Evolutionary conservation across 2,797 vertebrate genomes (phyloP).

Genomic region (Crocidura indochinensis): DNA sequence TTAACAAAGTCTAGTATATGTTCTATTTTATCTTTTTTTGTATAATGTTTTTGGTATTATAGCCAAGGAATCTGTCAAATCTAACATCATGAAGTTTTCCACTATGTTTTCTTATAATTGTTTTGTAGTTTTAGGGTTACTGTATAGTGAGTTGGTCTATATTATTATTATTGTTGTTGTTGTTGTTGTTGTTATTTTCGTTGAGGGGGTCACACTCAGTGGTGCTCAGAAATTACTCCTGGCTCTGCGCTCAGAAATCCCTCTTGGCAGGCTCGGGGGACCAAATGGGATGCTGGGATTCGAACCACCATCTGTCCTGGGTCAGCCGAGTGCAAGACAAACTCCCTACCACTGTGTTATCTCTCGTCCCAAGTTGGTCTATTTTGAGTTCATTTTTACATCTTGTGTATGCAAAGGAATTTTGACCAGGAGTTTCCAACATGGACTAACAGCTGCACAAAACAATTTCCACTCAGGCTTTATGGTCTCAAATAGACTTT

Average conservation of each 20-base stretch:
- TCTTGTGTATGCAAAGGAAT: neutral
- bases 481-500: neutral
- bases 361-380: no score
- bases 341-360: no score
- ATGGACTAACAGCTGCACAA: neutral
- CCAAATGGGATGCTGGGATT: no score
- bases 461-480: neutral
- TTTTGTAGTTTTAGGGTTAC: conserved; percentile 20
- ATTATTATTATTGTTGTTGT: neutral
- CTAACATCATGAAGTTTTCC: conserved; percentile 8
- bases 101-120: neutral
- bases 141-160: neutral
- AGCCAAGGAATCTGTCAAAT: conserved; percentile 4
- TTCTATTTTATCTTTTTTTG: neutral
- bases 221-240: no score
- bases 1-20: neutral
- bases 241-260: no score
- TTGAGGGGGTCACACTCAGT: no score
- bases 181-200: no score
- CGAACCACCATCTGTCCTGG: no score
- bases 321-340: no score
- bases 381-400: neutral
- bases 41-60: neutral
- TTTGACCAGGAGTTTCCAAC: neutral
- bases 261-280: no score